Evolutionary conservation across 2,113 vertebrate genomes (phyloP).

Genomic region (Thamnophis sirtalis): DNA sequence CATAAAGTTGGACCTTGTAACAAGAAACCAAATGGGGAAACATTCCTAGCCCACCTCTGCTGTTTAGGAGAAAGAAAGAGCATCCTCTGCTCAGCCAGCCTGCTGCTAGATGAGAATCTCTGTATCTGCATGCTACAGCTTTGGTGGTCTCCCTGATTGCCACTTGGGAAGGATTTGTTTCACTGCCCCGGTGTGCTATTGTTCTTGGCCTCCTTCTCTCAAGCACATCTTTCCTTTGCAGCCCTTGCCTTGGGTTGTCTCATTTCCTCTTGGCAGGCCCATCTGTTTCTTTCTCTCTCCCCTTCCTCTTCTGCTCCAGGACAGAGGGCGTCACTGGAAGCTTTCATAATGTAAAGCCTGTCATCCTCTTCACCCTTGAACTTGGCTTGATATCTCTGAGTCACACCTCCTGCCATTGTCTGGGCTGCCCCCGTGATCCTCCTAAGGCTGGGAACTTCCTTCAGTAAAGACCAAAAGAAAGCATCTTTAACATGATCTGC

Average conservation of each 20-base stretch:
- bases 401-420: slow-evolving; percentile 65
- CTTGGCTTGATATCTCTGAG: slow-evolving; percentile 40
- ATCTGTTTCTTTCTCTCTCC: not conserved
- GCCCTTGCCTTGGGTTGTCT: slow-evolving; percentile 39
- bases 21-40: not conserved
- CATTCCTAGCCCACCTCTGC: not conserved
- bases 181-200: not conserved
- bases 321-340: slow-evolving; percentile 13
- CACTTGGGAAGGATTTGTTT: slow-evolving; percentile 15
- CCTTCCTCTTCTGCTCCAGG: slow-evolving; percentile 7
- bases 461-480: slow-evolving; percentile 25
- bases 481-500: not conserved
- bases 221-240: slow-evolving; percentile 61
- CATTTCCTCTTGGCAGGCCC: slow-evolving; percentile 53
- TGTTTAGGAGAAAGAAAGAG: not conserved
- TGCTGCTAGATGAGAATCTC: not conserved
- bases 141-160: not conserved
- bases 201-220: slow-evolving; percentile 40
- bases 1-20: not conserved
- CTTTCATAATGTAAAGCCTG: slow-evolving; percentile 47
- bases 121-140: not conserved
- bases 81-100: not conserved
- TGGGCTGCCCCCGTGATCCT: slow-evolving; percentile 20
- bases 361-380: slow-evolving; percentile 56
- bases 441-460: slow-evolving; percentile 63